Evolutionary conservation across 37 sponge, comb jelly and placozoan species (phyloP).

Genomic region (Bolinopsis microptera): DNA sequence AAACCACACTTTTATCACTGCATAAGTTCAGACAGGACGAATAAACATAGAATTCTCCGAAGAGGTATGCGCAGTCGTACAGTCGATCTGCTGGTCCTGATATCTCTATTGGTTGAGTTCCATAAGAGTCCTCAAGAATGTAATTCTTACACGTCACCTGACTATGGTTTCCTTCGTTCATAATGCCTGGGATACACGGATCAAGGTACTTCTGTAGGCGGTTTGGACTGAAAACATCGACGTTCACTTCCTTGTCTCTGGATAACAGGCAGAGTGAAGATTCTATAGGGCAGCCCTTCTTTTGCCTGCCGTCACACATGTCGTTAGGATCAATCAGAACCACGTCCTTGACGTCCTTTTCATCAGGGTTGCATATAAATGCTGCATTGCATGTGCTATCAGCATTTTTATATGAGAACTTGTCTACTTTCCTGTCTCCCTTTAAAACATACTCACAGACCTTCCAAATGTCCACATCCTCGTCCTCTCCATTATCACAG

Average conservation of each 20-base stretch:
- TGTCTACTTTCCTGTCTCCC: not conserved
- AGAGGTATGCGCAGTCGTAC: not conserved
- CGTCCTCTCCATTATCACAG: constrained; percentile 36
- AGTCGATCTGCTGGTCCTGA: not conserved
- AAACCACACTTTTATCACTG: not conserved
- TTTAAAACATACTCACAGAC: not conserved
- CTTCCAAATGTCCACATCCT: not conserved
- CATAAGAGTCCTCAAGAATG: not conserved
- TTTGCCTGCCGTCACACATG: not conserved
- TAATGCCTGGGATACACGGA: not conserved
- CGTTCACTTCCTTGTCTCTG: constrained; percentile 9
- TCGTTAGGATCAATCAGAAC: not conserved
- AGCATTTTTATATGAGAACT: not conserved
- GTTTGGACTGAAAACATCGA: not conserved
- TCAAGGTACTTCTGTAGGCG: not conserved
- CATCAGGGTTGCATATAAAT: not conserved
- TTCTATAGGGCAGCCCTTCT: not conserved
- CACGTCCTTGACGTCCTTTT: not conserved
- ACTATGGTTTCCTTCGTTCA: not conserved
- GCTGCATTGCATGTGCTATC: not conserved
- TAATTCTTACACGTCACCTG: not conserved
- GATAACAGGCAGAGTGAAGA: not conserved
- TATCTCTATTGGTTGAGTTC: not conserved
- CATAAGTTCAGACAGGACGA: not conserved
- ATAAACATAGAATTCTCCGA: constrained; percentile 18